These are phyloP conservation scores for Condylostylus longicornis DNA, from an alignment of 1,140 invertebrate genomes.

Conservation along the genomic window DNA sequence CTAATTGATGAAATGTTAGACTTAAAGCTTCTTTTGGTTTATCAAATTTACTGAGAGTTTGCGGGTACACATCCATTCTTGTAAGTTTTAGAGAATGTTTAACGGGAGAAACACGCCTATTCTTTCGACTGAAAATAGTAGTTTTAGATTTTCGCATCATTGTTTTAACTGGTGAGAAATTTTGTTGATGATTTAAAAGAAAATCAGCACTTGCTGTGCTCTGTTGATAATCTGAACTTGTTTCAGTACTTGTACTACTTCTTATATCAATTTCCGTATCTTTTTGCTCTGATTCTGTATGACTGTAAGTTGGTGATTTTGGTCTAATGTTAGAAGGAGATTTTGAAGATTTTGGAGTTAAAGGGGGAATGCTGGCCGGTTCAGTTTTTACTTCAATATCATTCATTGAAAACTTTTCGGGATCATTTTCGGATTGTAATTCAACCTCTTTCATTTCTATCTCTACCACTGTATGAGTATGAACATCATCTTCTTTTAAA, in stretches of 20 bases:
- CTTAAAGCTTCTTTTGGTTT: slow-evolving; percentile 48
- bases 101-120: slow-evolving; percentile 21
- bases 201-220: not conserved
- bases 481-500: too few species aligned
- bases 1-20: slow-evolving; percentile 48
- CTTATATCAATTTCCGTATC: not conserved
- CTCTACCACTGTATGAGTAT: too few species aligned
- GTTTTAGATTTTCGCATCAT: slow-evolving; percentile 25
- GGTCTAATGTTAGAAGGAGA: too few species aligned
- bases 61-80: slow-evolving; percentile 22
- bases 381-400: too few species aligned
- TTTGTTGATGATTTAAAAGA: too few species aligned
- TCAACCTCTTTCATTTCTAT: too few species aligned
- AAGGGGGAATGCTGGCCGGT: too few species aligned
- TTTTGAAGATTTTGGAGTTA: too few species aligned
- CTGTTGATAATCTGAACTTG: slow-evolving; percentile 1
- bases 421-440: too few species aligned
- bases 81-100: slow-evolving; percentile 26
- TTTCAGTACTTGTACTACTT: not conserved
- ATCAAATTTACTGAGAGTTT: slow-evolving; percentile 28
- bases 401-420: too few species aligned
- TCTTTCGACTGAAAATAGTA: slow-evolving; percentile 15
- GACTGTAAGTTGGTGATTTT: too few species aligned
- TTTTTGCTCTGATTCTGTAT: too few species aligned
- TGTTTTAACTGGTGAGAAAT: slow-evolving; percentile 12